Percentiles rank a stretch among this genome's conserved stretches.
phyloP scores from a whole-genome alignment of 1,140 invertebrate species.

The Drosophila gunungcola region DNA sequence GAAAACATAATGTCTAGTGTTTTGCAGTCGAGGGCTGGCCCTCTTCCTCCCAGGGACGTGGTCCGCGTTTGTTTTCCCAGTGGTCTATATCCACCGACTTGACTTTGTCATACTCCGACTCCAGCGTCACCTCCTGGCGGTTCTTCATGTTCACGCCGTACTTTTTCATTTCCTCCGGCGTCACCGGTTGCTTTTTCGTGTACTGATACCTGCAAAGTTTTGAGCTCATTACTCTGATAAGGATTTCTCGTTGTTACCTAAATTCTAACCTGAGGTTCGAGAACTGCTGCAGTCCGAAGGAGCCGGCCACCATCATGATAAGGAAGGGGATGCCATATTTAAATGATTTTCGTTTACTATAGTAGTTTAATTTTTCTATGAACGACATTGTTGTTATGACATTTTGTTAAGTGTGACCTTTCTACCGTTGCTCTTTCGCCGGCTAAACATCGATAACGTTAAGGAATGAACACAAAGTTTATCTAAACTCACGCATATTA shows the following conservation, averaged over 20 bases:
- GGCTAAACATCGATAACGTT: too few relatives aligned
- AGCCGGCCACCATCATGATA: constrained; percentile 88
- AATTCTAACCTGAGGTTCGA: constrained; percentile 87
- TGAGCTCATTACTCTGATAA: background rate
- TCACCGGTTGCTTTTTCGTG: constrained; percentile 87
- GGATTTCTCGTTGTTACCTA: background rate
- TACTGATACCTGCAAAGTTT: constrained; percentile 88
- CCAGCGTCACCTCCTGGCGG: constrained; percentile 88
- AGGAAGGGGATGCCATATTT: constrained; percentile 88
- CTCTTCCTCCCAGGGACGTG: constrained; percentile 91
- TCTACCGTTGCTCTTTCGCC: too few relatives aligned
- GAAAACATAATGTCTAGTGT: constrained; percentile 37
- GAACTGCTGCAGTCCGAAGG: constrained; percentile 90
- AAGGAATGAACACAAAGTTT: too few relatives aligned
- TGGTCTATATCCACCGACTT: constrained; percentile 90
- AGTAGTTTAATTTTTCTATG: constrained; percentile 65
- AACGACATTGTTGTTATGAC: constrained; percentile 67
- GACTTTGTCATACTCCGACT: constrained; percentile 90
- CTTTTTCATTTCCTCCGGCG: constrained; percentile 88
- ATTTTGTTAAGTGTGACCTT: constrained; percentile 14
- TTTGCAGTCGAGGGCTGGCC: constrained; percentile 23
- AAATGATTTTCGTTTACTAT: constrained; percentile 65
- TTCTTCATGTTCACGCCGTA: constrained; percentile 88
- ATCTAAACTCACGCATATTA: too few relatives aligned
- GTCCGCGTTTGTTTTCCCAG: constrained; percentile 92